Evolutionary conservation across 1,140 invertebrate species (phyloP).

Genomic region (Drosophila sechellia): DNA sequence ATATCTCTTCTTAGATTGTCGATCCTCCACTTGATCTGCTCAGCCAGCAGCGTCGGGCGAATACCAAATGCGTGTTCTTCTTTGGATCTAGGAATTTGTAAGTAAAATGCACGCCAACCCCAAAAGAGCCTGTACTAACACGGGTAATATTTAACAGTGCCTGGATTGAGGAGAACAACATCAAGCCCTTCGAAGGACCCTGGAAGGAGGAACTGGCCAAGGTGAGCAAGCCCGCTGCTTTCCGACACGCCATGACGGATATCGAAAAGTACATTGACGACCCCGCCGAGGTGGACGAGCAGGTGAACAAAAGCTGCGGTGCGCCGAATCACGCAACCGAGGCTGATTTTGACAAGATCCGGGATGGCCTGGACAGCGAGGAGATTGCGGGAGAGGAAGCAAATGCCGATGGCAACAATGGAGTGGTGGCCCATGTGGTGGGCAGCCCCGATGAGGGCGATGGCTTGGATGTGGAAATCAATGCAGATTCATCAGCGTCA

Average conservation of each 20-base stretch:
- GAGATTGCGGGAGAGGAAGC: conserved; percentile 83
- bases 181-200: conserved; percentile 92
- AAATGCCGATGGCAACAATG: conserved; percentile 55
- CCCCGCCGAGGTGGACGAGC: conserved; percentile 86
- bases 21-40: conserved; percentile 88
- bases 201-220: conserved; percentile 92
- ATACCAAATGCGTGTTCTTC: conserved; percentile 95
- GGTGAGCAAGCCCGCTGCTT: conserved; percentile 90
- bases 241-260: conserved; percentile 93
- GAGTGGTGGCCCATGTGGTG: conserved; percentile 67
- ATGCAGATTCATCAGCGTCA: conserved; percentile 41
- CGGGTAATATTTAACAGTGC: conserved; percentile 87
- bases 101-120: conserved; percentile 85
- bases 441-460: conserved; percentile 70
- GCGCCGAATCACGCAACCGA: conserved; percentile 83
- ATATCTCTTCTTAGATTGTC: conserved; percentile 86
- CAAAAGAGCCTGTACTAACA: background rate
- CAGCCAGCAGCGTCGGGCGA: conserved; percentile 87
- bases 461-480: conserved; percentile 37
- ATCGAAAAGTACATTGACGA: conserved; percentile 94
- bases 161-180: conserved; percentile 94
- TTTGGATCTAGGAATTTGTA: conserved; percentile 97
- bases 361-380: conserved; percentile 85
- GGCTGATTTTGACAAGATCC: conserved; percentile 90
- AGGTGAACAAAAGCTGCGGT: conserved; percentile 78